A percentile compares a stretch with the other conserved stretches of the same genome.
Conservation (phyloP, 2,888 invertebrate species). For the Cheilosia impressa region DNA sequence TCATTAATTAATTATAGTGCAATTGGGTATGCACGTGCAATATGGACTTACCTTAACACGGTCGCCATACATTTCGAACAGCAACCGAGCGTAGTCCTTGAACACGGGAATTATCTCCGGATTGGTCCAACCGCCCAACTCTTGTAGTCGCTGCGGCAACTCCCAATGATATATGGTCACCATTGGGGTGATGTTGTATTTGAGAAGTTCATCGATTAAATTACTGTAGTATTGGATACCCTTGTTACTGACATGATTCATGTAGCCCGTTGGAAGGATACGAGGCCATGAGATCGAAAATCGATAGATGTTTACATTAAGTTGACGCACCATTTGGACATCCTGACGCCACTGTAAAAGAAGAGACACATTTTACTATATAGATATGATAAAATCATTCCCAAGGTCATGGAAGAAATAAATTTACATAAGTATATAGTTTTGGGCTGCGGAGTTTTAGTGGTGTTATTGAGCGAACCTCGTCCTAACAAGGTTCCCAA, state of each 20-base stretch:
- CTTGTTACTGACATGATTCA: conserved; percentile 87
- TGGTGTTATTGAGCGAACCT: too few relatives aligned
- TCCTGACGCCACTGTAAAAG: conserved; percentile 85
- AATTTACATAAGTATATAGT: too few relatives aligned
- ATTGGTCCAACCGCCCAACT: conserved; percentile 88
- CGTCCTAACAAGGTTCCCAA: too few relatives aligned
- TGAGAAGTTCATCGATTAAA: conserved; percentile 88
- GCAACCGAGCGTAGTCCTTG: conserved; percentile 87
- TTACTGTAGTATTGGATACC: conserved; percentile 91
- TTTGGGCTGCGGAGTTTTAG: too few relatives aligned
- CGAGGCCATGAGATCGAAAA: conserved; percentile 92
- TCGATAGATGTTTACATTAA: conserved; percentile 88
- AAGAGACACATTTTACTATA: neutral
- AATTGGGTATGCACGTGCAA: neutral
- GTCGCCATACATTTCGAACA: conserved; percentile 86
- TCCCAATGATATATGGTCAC: conserved; percentile 90
- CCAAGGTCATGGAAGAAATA: too few relatives aligned
- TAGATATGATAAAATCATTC: too few relatives aligned
- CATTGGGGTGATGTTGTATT: conserved; percentile 88
- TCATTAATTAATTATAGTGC: neutral
- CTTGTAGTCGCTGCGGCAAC: conserved; percentile 87
- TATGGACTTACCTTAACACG: conserved; percentile 84
- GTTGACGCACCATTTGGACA: conserved; percentile 86
- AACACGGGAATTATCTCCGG: conserved; percentile 87
- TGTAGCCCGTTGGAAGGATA: conserved; percentile 88